Evolutionary conservation across 2,113 vertebrate genomes (phyloP), one percentile per base, ranked within the genome.

Genomic region (Zapornia atra): DNA sequence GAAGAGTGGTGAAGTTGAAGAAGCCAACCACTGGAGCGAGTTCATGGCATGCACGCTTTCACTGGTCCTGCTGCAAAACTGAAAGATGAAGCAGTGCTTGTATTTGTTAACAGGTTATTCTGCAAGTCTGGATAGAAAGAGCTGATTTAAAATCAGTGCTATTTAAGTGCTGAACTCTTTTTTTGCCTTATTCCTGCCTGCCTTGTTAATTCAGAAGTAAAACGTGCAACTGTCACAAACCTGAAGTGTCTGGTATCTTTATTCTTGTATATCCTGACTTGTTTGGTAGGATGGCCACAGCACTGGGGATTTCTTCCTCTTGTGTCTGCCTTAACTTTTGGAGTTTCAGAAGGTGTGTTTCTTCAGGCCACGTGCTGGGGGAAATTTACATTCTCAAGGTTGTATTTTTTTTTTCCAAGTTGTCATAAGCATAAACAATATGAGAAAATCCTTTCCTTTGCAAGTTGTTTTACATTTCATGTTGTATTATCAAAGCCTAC

Each of bases 11-110:
- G 38, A 33, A 34, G 19, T 21, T 25, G 46, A 68, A 75, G 54
- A 38, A 61, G 9, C 53, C 28, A 31, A 31, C 18, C 8, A 19
- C 11, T 19, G 68, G 34, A 38, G 18, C n/a, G 15, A 42, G 8
- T 70, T 65, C 26, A 18, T 73, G 8, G 28, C 17, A 1, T 8
- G 34, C 14, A 31, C 0, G 1, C 17, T 56, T 90, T 36, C 1
- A 4, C 2, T 36, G 33, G 18, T 31, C 2, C 63, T 81, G 10
- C 8, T 88, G 46, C n/a, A 81, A 21, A 92, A 54, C 8, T 70
- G 72, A 88, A 40, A 33, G 21, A 26, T 1, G 11, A 70, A 69
- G 54, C 40, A 34, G 31, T 63, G 17, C 71, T 80, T 25, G 1
- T 56, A 24, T 44, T 42, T 75, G 44, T 73, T 50, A n/a, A 16